Evolutionary conservation across 2,888 invertebrate genomes (phyloP).

Genomic region (Cinara cedri): DNA sequence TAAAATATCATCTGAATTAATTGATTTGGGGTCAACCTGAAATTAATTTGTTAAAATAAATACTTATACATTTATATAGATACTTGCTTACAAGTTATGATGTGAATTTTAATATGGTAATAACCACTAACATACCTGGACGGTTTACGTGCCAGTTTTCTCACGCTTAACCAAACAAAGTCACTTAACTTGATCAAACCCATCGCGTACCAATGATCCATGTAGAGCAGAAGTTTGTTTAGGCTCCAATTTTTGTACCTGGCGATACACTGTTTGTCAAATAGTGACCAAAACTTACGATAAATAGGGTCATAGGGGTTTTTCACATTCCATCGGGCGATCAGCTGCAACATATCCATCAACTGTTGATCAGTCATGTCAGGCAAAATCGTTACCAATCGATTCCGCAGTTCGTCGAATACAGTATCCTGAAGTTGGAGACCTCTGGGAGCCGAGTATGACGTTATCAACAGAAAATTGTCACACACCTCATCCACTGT

Average conservation of each 20-base stretch:
- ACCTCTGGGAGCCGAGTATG: neutral
- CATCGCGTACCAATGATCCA: conserved; percentile 57
- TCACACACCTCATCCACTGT: neutral
- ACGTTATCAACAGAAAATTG: neutral
- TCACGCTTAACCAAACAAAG: conserved; percentile 54
- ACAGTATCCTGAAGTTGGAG: neutral
- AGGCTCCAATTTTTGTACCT: conserved; percentile 36
- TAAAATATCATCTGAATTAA: conserved; percentile 60
- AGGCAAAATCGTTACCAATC: neutral
- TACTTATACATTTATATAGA: too few species aligned
- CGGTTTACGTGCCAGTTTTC: conserved; percentile 52
- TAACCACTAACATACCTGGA: conserved; percentile 52
- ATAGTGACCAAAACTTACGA: conserved; percentile 34
- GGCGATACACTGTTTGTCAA: conserved; percentile 38
- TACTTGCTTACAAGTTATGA: too few species aligned
- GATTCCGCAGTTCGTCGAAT: conserved; percentile 11
- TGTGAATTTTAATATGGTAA: too few species aligned
- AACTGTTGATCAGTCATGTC: conserved; percentile 42
- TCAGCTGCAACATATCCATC: neutral
- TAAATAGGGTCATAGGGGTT: conserved; percentile 18
- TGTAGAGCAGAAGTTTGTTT: conserved; percentile 42
- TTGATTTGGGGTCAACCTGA: conserved; percentile 61
- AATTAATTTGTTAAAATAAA: neutral
- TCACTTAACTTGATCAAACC: conserved; percentile 40
- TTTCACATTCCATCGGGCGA: conserved; percentile 37